Conservation (phyloP, 2,888 invertebrate genomes). For the Zonitis immaculata region DNA sequence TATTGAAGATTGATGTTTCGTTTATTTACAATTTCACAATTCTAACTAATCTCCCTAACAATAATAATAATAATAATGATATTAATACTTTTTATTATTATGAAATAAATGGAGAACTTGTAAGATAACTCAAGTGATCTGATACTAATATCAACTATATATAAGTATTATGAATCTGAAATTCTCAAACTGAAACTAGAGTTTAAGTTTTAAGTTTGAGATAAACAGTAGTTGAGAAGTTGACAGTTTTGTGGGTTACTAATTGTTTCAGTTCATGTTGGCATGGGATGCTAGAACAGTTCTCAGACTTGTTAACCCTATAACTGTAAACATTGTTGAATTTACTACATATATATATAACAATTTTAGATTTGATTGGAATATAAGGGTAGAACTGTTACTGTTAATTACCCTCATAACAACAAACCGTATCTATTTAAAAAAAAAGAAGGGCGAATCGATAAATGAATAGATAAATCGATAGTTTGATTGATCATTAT, state of each 20-base stretch:
- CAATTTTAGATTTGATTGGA: neutral
- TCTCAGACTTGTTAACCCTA: neutral
- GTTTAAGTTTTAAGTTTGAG: neutral
- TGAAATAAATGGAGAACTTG: too few relatives aligned
- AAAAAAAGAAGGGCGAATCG: too few relatives aligned
- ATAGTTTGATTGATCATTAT: too few relatives aligned
- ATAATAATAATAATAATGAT: too few relatives aligned
- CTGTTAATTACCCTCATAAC: neutral
- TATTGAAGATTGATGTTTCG: conserved; percentile 3
- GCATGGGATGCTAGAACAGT: neutral
- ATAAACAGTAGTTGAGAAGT: neutral
- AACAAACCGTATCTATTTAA: too few relatives aligned
- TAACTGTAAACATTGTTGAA: neutral
- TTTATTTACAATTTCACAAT: neutral
- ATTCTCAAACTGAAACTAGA: neutral
- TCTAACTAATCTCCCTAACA: neutral
- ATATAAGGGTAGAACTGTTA: neutral
- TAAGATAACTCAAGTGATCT: neutral
- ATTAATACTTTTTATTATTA: too few relatives aligned
- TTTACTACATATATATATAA: neutral
- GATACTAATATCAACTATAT: neutral
- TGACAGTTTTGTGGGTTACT: neutral
- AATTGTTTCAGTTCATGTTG: neutral
- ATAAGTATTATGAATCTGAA: neutral
- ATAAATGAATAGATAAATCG: too few relatives aligned